Evolutionary conservation across 2,113 vertebrate species (phyloP).

Genomic region (Poicephalus gulielmi): DNA sequence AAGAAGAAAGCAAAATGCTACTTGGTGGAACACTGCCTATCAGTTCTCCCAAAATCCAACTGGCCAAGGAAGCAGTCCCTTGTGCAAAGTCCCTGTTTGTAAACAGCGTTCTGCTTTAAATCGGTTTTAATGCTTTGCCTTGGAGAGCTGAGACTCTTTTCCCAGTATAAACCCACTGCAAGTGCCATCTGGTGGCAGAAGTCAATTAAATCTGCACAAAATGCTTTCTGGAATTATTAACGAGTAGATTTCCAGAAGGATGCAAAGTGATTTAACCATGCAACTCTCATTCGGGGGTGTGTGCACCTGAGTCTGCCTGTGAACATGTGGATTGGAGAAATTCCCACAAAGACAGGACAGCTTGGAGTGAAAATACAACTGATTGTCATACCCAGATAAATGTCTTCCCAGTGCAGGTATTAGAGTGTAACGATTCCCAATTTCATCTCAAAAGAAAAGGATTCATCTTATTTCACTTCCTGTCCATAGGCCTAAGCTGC

Average conservation of each 20-base stretch:
- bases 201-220: background rate
- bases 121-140: background rate
- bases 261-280: background rate
- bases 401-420: background rate
- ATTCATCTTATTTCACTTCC: background rate
- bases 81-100: slow-evolving; percentile 38
- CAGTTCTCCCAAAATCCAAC: background rate
- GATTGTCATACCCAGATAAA: background rate
- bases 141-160: background rate
- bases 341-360: background rate
- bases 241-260: background rate
- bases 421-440: background rate
- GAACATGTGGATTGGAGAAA: background rate
- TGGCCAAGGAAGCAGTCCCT: background rate
- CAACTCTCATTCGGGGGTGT: background rate
- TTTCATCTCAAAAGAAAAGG: background rate
- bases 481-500: background rate
- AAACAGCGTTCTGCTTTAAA: slow-evolving; percentile 17
- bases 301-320: background rate
- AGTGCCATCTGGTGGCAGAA: slow-evolving; percentile 65
- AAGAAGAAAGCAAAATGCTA: background rate
- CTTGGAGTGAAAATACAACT: background rate
- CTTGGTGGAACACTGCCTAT: background rate
- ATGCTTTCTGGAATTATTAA: too few species aligned
- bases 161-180: background rate